Base-by-base conservation (phyloP, 1,140 invertebrate genomes). In the Drosophila cardini region DNA sequence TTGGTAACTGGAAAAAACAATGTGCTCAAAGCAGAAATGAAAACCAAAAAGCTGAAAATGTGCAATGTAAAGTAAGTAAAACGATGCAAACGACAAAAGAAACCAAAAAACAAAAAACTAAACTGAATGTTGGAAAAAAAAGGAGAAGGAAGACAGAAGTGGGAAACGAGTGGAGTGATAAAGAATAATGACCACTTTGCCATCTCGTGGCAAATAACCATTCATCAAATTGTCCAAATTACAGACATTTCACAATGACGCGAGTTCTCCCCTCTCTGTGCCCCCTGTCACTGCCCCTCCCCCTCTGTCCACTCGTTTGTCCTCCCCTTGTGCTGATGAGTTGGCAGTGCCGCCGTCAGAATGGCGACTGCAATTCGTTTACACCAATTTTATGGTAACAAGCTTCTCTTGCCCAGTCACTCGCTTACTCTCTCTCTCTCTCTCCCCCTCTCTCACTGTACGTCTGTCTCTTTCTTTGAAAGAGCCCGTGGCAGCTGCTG, bases 161-260 rank as follows among this genome's bases (percentile, higher is more conserved):
- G 46, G 36, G n/a, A 63, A 46, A 10, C 13, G 30, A 50, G 63
- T 13, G 40, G 48, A 68, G 50, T 50, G 85, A 89, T 85, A 84
- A 91, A 91, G 86, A 91, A 91, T 91, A 91, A 91, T 91, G 87
- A 90, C 90, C 90, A 90, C 86, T 91, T 90, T 90, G 87, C 87
- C 90, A 91, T 91, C 87, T 91, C 90, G 90, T 91, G 90, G 90
- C 90, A 91, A 91, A 91, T 91, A 91, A 91, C 90, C 90, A 91
- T 91, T 91, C 90, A 91, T 91, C 90, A 91, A 91, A 89, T 91
- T 90, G 90, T 91, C 90, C 90, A 91, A 91, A 91, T 91, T 91
- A 91, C 90, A 91, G 90, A 90, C 90, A 90, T 91, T 91, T 91
- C 90, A 90, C 90, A 91, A 89, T 87, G 90, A 90, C 84, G 84